Evolutionary conservation across 1,140 invertebrate species (phyloP).

Genomic region (Camponotus vicinus): DNA sequence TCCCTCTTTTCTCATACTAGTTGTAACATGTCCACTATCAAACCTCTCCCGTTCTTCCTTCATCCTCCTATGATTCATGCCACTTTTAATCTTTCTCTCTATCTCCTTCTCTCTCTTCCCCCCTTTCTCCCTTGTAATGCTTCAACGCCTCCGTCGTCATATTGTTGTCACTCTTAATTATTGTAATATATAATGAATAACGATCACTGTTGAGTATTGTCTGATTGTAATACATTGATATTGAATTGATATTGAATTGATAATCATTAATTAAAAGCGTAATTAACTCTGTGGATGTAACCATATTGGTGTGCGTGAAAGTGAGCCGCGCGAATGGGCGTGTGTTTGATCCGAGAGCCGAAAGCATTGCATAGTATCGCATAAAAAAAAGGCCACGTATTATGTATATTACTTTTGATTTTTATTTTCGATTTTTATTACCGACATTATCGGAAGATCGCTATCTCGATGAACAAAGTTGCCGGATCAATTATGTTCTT

Average conservation of each 20-base stretch:
- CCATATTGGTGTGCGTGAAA: conserved; percentile 81
- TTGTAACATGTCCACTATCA: conserved; percentile 64
- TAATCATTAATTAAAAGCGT: conserved; percentile 86
- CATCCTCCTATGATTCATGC: conserved; percentile 50
- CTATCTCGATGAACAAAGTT: conserved; percentile 24
- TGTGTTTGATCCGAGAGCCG: conserved; percentile 57
- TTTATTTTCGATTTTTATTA: background rate
- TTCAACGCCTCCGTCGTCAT: conserved; percentile 87
- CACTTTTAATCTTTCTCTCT: conserved; percentile 7
- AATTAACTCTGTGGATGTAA: conserved; percentile 85
- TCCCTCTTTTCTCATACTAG: conserved; percentile 38
- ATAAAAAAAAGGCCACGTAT: background rate
- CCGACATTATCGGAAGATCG: background rate
- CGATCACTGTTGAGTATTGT: conserved; percentile 87
- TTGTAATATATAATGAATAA: conserved; percentile 87
- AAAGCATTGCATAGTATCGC: conserved; percentile 60
- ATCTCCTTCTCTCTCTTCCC: background rate
- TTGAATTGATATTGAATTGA: conserved; percentile 86
- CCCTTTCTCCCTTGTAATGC: conserved; percentile 77
- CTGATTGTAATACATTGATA: conserved; percentile 87
- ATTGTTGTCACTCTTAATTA: conserved; percentile 87
- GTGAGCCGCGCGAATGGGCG: conserved; percentile 59
- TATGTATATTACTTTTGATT: background rate
- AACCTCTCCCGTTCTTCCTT: conserved; percentile 50
- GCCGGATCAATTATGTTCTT: background rate